These are phyloP conservation scores for Bufotes viridis DNA, from an alignment of 2,797 vertebrate genomes.

Conservation along the genomic window DNA sequence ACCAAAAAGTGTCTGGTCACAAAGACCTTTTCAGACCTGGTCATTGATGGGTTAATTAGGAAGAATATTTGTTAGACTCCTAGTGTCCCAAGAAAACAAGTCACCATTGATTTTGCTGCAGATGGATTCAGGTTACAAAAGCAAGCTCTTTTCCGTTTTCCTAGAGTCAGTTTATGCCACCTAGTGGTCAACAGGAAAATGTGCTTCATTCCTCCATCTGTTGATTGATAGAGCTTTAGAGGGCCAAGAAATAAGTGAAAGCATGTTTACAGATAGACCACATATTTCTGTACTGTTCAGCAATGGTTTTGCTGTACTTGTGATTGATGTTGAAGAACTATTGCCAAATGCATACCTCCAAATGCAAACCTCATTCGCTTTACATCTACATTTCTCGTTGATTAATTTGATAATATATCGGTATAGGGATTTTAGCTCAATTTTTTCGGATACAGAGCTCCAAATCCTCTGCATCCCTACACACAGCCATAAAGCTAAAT, in stretches of 20 bases:
- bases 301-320: neutral
- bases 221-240: neutral
- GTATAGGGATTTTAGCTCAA: neutral
- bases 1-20: too few species aligned
- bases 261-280: neutral
- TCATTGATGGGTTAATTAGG: too few species aligned
- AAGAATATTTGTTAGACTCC: neutral
- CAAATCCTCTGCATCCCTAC: neutral
- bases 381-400: too few species aligned
- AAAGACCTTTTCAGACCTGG: too few species aligned
- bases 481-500: neutral
- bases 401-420: too few species aligned
- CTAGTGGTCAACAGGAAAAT: neutral
- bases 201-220: neutral
- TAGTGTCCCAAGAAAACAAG: neutral
- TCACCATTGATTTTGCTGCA: neutral
- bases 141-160: neutral
- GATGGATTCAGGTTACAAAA: neutral
- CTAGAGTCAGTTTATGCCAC: slow-evolving; percentile 16
- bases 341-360: too few species aligned
- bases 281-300: neutral
- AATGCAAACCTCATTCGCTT: too few species aligned
- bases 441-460: neutral
- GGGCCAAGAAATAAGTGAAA: neutral
- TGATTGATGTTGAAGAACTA: too few species aligned